These are phyloP conservation scores for Agrochola litura DNA, from an alignment of 2,888 invertebrate genomes.

Conservation along the genomic window DNA sequence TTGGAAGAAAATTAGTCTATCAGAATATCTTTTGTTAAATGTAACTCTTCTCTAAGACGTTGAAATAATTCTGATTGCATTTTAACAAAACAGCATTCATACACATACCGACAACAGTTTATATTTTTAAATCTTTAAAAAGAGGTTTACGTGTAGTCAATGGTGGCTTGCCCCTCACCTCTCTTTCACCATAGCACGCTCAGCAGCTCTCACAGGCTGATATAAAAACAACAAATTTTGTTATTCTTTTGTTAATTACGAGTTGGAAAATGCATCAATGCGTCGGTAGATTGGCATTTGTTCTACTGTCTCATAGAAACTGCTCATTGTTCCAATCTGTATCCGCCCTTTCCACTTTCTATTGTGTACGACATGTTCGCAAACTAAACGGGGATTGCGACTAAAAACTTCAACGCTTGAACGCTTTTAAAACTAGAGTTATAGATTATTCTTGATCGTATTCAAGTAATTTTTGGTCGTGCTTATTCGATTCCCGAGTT, in stretches of 20 bases:
- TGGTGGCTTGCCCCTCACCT: too few relatives aligned
- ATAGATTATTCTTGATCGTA: neutral
- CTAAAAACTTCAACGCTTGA: neutral
- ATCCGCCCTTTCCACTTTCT: neutral
- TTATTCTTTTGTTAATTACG: conserved; percentile 1
- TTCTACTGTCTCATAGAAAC: neutral
- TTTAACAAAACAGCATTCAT: too few relatives aligned
- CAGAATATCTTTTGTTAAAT: too few relatives aligned
- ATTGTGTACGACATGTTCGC: conserved; percentile 14
- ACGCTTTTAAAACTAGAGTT: neutral
- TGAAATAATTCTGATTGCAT: too few relatives aligned
- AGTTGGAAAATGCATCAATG: conserved; percentile 2
- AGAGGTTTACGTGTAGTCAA: too few relatives aligned
- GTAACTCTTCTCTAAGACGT: too few relatives aligned
- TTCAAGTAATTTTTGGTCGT: neutral
- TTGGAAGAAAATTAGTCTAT: too few relatives aligned
- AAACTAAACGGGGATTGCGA: neutral
- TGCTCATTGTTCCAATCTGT: conserved; percentile 11
- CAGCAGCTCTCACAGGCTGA: too few relatives aligned
- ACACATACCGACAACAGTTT: too few relatives aligned
- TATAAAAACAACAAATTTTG: neutral
- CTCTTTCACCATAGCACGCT: too few relatives aligned
- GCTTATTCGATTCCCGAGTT: neutral
- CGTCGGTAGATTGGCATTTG: neutral
- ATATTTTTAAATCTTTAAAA: too few relatives aligned